Evolutionary conservation across 1,140 invertebrate species (phyloP), one percentile per base, ranked within the genome.

Genomic region (Trialeurodes vaporariorum): DNA sequence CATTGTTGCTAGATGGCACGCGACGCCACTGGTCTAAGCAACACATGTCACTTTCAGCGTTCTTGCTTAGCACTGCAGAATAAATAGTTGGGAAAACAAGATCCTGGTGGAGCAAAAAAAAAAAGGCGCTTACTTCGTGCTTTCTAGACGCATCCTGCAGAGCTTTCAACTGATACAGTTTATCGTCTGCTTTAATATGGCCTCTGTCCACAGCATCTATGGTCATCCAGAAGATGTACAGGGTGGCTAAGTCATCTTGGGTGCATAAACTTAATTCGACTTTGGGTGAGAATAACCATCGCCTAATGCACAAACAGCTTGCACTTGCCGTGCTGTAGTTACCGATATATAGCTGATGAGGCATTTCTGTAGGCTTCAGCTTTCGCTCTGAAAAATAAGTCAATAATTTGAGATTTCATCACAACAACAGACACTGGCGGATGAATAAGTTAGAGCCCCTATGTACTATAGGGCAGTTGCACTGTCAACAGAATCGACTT

Each of bases 271-370:
- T 82, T 21, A 89, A 81, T 79, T 95, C 93, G 73, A 83, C 83
- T 58, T 82, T 77, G 34, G 91, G 79, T 40, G 90, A 87, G 80
- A 98, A 99, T 25, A 98, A 79, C 95, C 96, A 99, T 80, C 94
- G 94, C 59, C 92, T 84, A 59, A 99, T 82, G 64, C 88, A 85
- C n/a, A 99, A 82, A 78, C 97, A 99, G 17, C 94, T 97, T 64
- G 92, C 92, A 26, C 93, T 95, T 25, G 96, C 96, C n/a, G 96
- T 98, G 70, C 92, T 96, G 76, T 98, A 98, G 80, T 99, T 99
- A 81, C 98, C 95, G 72, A 99, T 96, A 78, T 99, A 99, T 63
- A 99, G 82, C 73, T 95, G 94, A 79, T 99, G 96, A 0, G 96
- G 96, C 71, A 94, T 93, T 81, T 99, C 97, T 75, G 91, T 88